Base-by-base conservation (phyloP, 2,888 invertebrate genomes). In the Quadriops clusia region DNA sequence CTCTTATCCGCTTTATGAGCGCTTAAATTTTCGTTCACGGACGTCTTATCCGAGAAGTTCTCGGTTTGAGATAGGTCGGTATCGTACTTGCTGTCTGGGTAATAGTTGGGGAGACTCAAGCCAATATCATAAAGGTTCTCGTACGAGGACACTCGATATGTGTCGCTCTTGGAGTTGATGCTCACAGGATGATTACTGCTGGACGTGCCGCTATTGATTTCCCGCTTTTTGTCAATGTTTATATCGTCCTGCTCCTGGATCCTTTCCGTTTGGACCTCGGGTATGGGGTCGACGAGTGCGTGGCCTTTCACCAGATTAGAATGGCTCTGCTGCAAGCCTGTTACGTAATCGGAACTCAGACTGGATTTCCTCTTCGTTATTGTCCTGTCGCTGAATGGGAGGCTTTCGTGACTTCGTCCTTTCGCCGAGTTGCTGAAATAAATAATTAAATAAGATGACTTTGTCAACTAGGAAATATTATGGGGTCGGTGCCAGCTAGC, bases 51-150 rank as follows among this genome's bases (percentile, higher is more conserved):
- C 18, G 64, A 63, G 33, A 64, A 45, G 39, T 64, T 67, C 39
- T 65, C 62, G 12, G 61, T 62, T 39, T 64, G 61, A 21, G 63
- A 63, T 50, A 47, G 30, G 53, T 68, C 53, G 48, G 65, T 57
- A 58, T 68, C 56, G 54, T 65, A 57, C 56, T 64, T 61, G n/a
- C 50, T 51, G 25, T 58, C 58, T 2, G 62, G 60, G 36, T 60
- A 60, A 43, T 62, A 63, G 41, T 60, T 57, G 3, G 61, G 61
- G 12, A 62, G 43, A 34, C 54, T 59, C 16, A 61, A 44, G 9
- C 50, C 52, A 54, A 50, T 66, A 63, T 41, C 65, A 43, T 40
- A 61, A 61, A 48, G 24, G 30, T 55, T 49, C 31, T 56, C 53
- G 29, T 49, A 48, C n/a, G n/a, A n/a, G 5, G 53, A 53, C 9